Base-by-base conservation (phyloP, 2,888 invertebrate genomes). In the Gryllus longicercus region DNA sequence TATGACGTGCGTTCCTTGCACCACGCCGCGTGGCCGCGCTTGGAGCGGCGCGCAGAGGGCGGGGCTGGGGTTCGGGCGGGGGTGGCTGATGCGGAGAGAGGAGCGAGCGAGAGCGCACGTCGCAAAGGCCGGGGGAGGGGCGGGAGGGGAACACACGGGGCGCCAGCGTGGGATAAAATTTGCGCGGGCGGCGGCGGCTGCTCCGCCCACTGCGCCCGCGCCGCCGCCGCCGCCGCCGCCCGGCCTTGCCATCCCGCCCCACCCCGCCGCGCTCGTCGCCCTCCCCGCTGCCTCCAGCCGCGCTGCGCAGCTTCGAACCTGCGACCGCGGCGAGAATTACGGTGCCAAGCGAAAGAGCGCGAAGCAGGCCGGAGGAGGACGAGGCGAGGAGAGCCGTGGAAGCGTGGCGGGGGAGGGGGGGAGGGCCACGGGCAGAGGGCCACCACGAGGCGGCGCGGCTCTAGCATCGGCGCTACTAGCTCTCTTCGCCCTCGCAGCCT, bases 291-390 rank as follows among this genome's bases (percentile, higher is more conserved):
- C n/a, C 14, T n/a, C 16, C 63, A 14, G 63, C 14, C 63, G 63
- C 63, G 14, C 63, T n/a, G 63, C 63, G 63, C n/a, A 38, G 63
- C 63, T 14, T 63, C 63, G 63, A 63, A 63, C 63, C 63, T 63
- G 63, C 63, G 63, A 63, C 63, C 63, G 63, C 63, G 63, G 63
- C 63, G 63, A 18, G 63, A n/a, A 63, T 49, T 49, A 78, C 78
- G 50, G 23, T 23, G 78, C 78, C 49, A 23, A 50, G 78, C 78
- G 51, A 50, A 78, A 51, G 51, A 25, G n/a, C 78, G 78, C 51
- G 51, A 78, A 51, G 50, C 51, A 50, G 49, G 49, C 49, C 49
- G 76, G 76, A 76, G 76, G 78, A 78, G 78, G 51, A 78, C 51
- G 21, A 51, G 50, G 23, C 51, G n/a, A 76, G 14, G 4, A 2